Percentiles rank a stretch among this genome's conserved stretches.
These are phyloP conservation scores for Anas capensis DNA, from an alignment of 2,797 vertebrate genomes.

Conservation along the genomic window DNA sequence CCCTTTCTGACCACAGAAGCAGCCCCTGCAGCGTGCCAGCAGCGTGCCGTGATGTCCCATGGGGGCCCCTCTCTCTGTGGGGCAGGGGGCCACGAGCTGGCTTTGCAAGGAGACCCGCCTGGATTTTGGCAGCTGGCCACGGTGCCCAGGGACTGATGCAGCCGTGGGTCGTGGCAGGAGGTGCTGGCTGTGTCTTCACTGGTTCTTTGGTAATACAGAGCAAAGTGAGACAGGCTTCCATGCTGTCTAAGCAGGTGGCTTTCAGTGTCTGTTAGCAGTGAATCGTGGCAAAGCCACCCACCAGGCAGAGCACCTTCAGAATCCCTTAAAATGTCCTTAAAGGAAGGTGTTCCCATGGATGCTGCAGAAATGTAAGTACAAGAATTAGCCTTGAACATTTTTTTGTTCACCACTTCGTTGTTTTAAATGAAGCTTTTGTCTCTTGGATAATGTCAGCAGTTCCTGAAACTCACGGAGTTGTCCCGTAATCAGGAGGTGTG, in stretches of 20 bases:
- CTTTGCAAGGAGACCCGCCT: neutral
- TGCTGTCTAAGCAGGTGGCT: neutral
- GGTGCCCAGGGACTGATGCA: neutral
- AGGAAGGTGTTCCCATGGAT: rapidly evolving
- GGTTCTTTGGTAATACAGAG: neutral
- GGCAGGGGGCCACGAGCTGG: neutral
- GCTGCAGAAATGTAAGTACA: too few species aligned
- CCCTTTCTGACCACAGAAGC: neutral
- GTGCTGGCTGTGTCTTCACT: neutral
- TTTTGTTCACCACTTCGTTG: neutral
- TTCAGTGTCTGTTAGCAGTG: too few species aligned
- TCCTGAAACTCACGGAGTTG: neutral
- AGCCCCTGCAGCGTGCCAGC: neutral
- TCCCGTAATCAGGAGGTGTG: neutral
- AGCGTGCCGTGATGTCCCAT: neutral
- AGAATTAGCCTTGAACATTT: neutral
- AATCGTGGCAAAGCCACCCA: neutral
- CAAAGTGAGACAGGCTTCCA: neutral
- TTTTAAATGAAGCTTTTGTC: neutral
- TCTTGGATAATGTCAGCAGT: neutral
- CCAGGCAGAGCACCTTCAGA: neutral
- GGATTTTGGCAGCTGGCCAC: neutral
- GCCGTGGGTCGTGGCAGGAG: neutral
- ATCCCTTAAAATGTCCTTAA: neutral
- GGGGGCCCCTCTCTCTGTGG: neutral